Evolutionary conservation across 2,113 vertebrate species (phyloP).

Genomic region (Sigmodon hispidus): DNA sequence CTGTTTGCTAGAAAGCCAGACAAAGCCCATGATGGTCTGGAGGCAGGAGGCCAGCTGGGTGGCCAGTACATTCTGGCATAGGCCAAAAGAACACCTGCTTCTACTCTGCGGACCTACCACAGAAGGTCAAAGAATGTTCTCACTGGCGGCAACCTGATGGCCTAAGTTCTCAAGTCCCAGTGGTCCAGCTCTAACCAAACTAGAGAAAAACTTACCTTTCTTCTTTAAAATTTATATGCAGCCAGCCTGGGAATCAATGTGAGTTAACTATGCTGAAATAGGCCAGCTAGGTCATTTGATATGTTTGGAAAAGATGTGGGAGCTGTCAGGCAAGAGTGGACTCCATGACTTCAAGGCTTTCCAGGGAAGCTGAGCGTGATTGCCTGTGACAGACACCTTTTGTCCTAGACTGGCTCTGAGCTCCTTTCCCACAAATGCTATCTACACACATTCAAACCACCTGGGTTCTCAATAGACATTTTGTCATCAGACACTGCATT

Average conservation of each 20-base stretch:
- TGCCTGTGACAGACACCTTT: neutral
- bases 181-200: slow-evolving; percentile 24
- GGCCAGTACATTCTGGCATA: slow-evolving; percentile 73
- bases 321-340: neutral
- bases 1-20: slow-evolving; percentile 73
- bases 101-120: slow-evolving; percentile 73
- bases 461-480: slow-evolving; percentile 20
- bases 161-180: slow-evolving; percentile 28
- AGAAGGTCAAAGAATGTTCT: slow-evolving; percentile 77
- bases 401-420: neutral
- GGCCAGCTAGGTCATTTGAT: slow-evolving; percentile 18
- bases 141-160: slow-evolving; percentile 56
- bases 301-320: neutral
- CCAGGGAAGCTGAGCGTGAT: neutral
- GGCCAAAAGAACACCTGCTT: slow-evolving; percentile 79
- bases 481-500: slow-evolving; percentile 39
- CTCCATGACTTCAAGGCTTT: neutral
- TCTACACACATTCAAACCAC: slow-evolving; percentile 25
- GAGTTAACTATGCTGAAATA: slow-evolving; percentile 39
- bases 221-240: neutral
- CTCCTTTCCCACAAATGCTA: neutral
- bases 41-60: slow-evolving; percentile 67
- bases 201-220: slow-evolving; percentile 54
- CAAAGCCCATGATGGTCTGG: slow-evolving; percentile 51
- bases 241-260: neutral